Evolutionary conservation across 2,888 invertebrate species (phyloP).

Genomic region (Colletes collaris): DNA sequence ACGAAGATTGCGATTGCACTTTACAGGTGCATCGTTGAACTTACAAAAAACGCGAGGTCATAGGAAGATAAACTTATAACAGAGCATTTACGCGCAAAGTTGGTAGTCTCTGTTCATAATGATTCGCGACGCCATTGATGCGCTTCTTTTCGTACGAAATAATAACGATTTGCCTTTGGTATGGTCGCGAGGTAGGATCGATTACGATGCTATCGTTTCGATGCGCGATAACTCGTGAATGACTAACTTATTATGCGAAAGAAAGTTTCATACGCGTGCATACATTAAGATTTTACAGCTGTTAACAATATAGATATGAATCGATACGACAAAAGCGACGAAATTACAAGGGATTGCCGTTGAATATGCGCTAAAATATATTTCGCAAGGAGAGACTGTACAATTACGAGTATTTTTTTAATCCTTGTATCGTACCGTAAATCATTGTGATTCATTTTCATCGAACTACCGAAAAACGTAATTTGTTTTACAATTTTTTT

Average conservation of each 20-base stretch:
- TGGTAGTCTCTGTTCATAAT: slow-evolving; percentile 6
- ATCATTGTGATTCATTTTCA: slow-evolving; percentile 4
- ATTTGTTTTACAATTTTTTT: slow-evolving; percentile 20
- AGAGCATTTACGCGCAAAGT: too few relatives aligned
- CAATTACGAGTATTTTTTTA: slow-evolving; percentile 40
- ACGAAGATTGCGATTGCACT: too few relatives aligned
- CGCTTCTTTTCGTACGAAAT: slow-evolving; percentile 19
- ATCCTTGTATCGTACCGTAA: slow-evolving; percentile 25
- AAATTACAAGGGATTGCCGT: slow-evolving; percentile 11
- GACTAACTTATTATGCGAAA: slow-evolving; percentile 13
- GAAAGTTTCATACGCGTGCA: not conserved
- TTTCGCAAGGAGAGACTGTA: slow-evolving; percentile 20
- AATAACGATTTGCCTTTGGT: slow-evolving; percentile 62
- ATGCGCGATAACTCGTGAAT: not conserved
- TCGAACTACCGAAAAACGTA: slow-evolving; percentile 8
- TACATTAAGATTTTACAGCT: not conserved
- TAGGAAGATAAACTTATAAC: too few relatives aligned
- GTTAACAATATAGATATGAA: slow-evolving; percentile 32
- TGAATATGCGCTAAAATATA: slow-evolving; percentile 19
- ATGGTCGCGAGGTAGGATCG: slow-evolving; percentile 66
- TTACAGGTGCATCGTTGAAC: too few relatives aligned
- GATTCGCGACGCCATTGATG: slow-evolving; percentile 19
- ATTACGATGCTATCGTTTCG: slow-evolving; percentile 38
- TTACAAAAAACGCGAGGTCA: too few relatives aligned
- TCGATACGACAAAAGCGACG: slow-evolving; percentile 38